Evolutionary conservation across 2,797 vertebrate genomes (phyloP).

Genomic region (Bradypodion ventrale): DNA sequence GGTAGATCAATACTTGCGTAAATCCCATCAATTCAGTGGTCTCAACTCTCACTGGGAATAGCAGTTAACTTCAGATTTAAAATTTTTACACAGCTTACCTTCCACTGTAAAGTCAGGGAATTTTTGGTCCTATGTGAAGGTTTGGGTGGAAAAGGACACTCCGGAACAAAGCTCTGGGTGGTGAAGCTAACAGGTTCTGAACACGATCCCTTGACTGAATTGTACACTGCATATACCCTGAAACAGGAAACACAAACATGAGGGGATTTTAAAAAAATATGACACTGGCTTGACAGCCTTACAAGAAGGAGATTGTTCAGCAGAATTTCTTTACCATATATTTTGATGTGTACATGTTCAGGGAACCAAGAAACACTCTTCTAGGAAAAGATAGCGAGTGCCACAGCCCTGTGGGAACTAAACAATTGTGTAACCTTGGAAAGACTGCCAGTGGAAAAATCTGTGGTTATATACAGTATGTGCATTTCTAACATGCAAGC

Average conservation of each 20-base stretch:
- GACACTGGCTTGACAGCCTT: no score
- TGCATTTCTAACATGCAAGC: no score
- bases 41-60: no score
- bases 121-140: slow-evolving; percentile 91
- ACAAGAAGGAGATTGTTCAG: not conserved
- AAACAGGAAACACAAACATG: slow-evolving; percentile 9
- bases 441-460: no score
- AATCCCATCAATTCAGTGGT: no score
- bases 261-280: not conserved
- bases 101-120: slow-evolving; percentile 94
- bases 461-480: no score
- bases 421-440: no score
- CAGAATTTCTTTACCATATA: no score
- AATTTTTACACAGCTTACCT: slow-evolving; percentile 76
- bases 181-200: slow-evolving; percentile 91
- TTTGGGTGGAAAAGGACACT: slow-evolving; percentile 89
- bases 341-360: no score
- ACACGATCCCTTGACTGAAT: slow-evolving; percentile 89
- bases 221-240: slow-evolving; percentile 90
- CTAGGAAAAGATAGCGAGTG: no score
- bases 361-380: not conserved
- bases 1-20: no score
- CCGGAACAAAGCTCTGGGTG: slow-evolving; percentile 91
- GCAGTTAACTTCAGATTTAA: no score
- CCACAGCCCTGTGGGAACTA: not conserved